Evolutionary conservation across 2,797 vertebrate genomes (phyloP), one percentile per base, ranked within the genome.

Genomic region (Galaxias olidus): DNA sequence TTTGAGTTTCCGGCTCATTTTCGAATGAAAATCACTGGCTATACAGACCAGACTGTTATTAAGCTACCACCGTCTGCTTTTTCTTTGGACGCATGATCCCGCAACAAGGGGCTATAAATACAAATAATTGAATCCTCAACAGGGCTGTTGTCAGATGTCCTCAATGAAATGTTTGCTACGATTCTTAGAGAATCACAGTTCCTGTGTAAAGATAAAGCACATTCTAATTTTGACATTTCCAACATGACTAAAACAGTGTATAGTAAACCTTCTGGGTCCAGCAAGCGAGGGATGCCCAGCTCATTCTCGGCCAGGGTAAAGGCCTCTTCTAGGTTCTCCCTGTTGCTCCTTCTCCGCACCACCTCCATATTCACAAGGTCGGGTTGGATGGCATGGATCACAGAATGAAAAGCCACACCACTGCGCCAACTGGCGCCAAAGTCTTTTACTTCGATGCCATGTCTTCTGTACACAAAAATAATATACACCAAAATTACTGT

Each of bases 391-490:
- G 97, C 92, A 9, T 95, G 93, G 83, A 99, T 96, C 69, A 99
- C 75, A 0, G 94, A 93, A 79, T 98, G 95, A 86, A 99, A 99
- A 1, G 96, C 96, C 12, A 96, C 77, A 0, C 98, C 98, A 18
- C 88, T 94, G 11, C 96, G 93, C 98, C 98, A 99, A 42, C 97
- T 98, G 63, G 89, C 79, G 52, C 97, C 97, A 53, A 99, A 99
- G 87, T 99, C 97, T 83, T 95, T 99, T 66, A 99, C 93, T 84
- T 97, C 94, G 61, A 98, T 92, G 61, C 95, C 97, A 61, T 88
- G 83, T 60, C 92, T 88, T 82, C 98, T 99, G 76, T 64, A 75
- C 85, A 66, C n/a, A 52, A 12, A 20, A 51, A 10, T 30, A 30
- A 30, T 6, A 30, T 30, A 30, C 30, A 30, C 30, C 30, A 30